Evolutionary conservation across 2,113 vertebrate genomes (phyloP).

Genomic region (Sardina pilchardus): DNA sequence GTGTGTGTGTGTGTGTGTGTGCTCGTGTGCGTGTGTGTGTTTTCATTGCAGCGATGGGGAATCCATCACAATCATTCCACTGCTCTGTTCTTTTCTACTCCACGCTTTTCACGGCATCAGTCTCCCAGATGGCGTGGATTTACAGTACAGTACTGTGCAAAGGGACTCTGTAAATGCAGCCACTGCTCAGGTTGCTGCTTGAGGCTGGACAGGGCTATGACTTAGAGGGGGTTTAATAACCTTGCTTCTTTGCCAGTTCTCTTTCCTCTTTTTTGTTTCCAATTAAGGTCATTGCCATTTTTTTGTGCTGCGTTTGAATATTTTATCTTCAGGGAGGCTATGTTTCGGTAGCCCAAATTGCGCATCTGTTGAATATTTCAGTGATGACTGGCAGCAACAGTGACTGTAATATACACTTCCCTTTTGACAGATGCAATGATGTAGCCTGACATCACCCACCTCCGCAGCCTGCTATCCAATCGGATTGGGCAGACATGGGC

Average conservation of each 20-base stretch:
- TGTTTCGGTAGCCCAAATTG: neutral
- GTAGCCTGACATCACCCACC: conserved; percentile 45
- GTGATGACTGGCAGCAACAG: neutral
- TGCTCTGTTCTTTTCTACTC: conserved; percentile 10
- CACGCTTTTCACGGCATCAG: neutral
- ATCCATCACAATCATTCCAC: neutral
- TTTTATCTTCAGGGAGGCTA: conserved; percentile 5
- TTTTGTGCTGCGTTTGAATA: conserved; percentile 2
- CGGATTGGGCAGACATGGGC: conserved; percentile 62
- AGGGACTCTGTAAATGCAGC: neutral
- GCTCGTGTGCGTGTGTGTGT: conserved; percentile 1
- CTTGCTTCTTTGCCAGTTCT: neutral
- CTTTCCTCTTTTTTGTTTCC: neutral
- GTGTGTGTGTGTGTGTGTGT: neutral
- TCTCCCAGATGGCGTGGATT: conserved; percentile 1
- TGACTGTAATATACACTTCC: conserved; percentile 34
- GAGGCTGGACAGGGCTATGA: neutral
- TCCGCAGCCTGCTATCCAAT: conserved; percentile 43
- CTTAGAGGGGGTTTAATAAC: neutral
- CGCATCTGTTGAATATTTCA: neutral
- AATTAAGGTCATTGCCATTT: conserved; percentile 5
- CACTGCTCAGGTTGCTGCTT: neutral
- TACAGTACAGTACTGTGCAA: neutral
- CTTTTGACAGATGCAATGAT: conserved; percentile 54
- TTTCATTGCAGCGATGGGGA: neutral